Evolutionary conservation across 1,140 invertebrate genomes (phyloP).

Genomic region (Drosophila saltans): DNA sequence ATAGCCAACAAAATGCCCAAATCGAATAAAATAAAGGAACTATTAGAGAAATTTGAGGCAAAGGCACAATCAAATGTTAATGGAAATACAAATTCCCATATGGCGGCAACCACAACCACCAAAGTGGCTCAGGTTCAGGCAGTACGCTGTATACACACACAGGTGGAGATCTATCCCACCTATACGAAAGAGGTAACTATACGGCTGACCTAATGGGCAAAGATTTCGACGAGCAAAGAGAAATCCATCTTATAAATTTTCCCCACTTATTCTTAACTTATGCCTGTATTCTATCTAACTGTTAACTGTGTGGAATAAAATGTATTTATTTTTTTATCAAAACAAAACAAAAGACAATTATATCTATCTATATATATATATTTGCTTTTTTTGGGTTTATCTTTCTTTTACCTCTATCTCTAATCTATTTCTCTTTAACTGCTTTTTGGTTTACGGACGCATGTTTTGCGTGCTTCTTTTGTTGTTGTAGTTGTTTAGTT

Average conservation of each 20-base stretch:
- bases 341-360: conserved; percentile 16
- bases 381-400: conserved; percentile 36
- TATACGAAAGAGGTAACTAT: conserved; percentile 83
- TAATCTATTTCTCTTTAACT: neutral
- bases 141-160: conserved; percentile 76
- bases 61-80: conserved; percentile 1
- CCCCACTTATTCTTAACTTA: conserved; percentile 28
- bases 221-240: neutral
- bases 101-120: conserved; percentile 54
- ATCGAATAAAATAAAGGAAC: conserved; percentile 61
- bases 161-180: conserved; percentile 79
- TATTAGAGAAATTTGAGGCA: conserved; percentile 74
- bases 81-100: neutral
- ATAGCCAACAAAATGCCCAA: conserved; percentile 35
- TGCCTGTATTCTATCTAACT: conserved; percentile 40
- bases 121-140: conserved; percentile 72
- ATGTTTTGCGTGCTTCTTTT: neutral
- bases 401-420: conserved; percentile 12
- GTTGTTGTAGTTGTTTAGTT: neutral
- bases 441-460: conserved; percentile 2
- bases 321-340: conserved; percentile 46
- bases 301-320: conserved; percentile 49
- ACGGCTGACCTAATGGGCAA: conserved; percentile 58
- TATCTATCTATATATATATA: too few relatives aligned
- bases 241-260: conserved; percentile 19